Base-by-base conservation (phyloP, 2,113 vertebrate genomes). In the Apteryx owenii region DNA sequence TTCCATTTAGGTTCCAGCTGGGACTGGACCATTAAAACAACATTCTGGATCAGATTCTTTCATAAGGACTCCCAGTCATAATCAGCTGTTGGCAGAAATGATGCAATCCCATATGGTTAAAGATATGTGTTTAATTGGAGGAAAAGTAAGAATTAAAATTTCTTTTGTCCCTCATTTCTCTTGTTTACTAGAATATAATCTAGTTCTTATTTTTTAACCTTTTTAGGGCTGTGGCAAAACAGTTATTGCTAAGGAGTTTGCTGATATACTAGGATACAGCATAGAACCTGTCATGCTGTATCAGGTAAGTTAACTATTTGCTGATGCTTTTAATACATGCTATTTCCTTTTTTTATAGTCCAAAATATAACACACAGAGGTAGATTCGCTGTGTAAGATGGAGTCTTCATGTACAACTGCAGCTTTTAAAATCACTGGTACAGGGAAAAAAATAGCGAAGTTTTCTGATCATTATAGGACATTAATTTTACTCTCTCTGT, bases 181-280 rank as follows among this genome's bases (percentile, higher is more conserved):
- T 1, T 33, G 17, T n/a, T 50, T 77, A 86, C 81, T 91, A 71
- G 23, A 70, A 94, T 81, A 11, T 88, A 61, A 91, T 81, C 22
- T 89, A 46, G 44, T 77, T 81, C 38, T 53, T 89, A 23, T 61
- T 61, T 89, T 91, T 84, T 26, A 36, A 61, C 46, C 25, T 91
- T 94, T 94, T 81, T 75, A 99, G 99, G 99, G 99, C 21, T 99
- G 99, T 96, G 99, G 99, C 22, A 99, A 99, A 98, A 99, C 99
- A 2, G 98, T 99, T 92, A 98, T 99, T 56, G 98, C 98, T 1
- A 99, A 98, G 94, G 99, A 99, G 96, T 99, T 99, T 97, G 99
- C 99, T 22, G 98, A 98, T 92, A 98, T 98, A 15, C 97, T 99
- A 82, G 99, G 99, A 81, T 99, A 99, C 95, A 98, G 94, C 94